Percentiles rank a stretch among this genome's conserved stretches.
Conservation (phyloP, 2,797 vertebrate species). For the Channallabes apus region DNA sequence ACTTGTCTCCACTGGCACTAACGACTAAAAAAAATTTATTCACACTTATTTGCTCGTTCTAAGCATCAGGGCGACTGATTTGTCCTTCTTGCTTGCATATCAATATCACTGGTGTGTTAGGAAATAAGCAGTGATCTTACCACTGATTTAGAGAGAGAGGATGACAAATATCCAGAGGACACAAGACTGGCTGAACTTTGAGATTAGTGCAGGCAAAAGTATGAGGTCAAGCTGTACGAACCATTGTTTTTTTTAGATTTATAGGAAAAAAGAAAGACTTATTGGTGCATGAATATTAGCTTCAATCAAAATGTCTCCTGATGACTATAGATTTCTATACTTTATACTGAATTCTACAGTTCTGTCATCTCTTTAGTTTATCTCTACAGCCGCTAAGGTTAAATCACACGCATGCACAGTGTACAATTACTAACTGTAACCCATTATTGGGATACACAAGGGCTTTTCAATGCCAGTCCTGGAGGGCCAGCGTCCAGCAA, state of each 20-base stretch:
- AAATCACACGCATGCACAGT: neutral
- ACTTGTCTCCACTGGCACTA: neutral
- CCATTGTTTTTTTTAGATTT: neutral
- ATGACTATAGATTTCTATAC: neutral
- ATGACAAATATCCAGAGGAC: neutral
- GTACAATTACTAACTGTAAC: neutral
- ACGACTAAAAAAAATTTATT: neutral
- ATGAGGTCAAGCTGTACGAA: neutral
- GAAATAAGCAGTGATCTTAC: neutral
- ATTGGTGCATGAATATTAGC: neutral
- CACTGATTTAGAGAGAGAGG: neutral
- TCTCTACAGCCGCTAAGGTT: neutral
- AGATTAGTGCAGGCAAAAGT: neutral
- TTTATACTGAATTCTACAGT: neutral
- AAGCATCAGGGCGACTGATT: neutral
- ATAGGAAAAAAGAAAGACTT: neutral
- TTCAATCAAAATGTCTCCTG: neutral
- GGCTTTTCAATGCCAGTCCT: too few species aligned
- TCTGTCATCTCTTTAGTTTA: neutral
- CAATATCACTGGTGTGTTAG: neutral
- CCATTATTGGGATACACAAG: neutral
- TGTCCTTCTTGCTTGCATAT: neutral
- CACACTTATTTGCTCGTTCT: neutral
- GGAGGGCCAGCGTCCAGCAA: too few species aligned
- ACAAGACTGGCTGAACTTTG: neutral